phyloP scores from a whole-genome alignment of 2,888 invertebrate genomes.

The Trypoxylon attenuatum region DNA sequence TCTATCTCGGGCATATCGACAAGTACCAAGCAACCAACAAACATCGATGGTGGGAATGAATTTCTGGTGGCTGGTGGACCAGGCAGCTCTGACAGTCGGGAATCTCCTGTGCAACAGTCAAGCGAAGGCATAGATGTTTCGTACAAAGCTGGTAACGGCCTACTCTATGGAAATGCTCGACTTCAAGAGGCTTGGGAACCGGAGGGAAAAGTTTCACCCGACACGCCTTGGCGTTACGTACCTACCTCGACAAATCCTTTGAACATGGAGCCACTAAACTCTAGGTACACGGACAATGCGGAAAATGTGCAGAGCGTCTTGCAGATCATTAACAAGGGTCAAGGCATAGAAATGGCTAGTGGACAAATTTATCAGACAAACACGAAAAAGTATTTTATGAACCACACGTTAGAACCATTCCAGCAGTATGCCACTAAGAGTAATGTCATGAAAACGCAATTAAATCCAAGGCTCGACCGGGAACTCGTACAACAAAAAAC shows the following conservation, averaged over 20 bases:
- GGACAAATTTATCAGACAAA: slow-evolving; percentile 67
- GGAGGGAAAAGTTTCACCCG: slow-evolving; percentile 70
- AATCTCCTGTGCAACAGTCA: slow-evolving; percentile 57
- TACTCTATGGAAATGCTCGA: slow-evolving; percentile 70
- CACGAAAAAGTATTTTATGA: slow-evolving; percentile 70
- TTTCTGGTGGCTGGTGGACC: slow-evolving; percentile 61
- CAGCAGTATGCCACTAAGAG: slow-evolving; percentile 65
- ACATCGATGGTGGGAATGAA: slow-evolving; percentile 57
- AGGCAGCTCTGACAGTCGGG: slow-evolving; percentile 61
- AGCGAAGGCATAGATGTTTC: slow-evolving; percentile 58
- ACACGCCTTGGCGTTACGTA: slow-evolving; percentile 72
- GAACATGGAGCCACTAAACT: slow-evolving; percentile 64
- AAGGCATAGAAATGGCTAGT: slow-evolving; percentile 67
- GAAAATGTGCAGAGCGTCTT: slow-evolving; percentile 68
- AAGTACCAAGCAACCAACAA: slow-evolving; percentile 43
- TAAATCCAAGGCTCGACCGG: slow-evolving; percentile 63
- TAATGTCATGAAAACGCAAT: slow-evolving; percentile 55
- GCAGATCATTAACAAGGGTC: slow-evolving; percentile 70
- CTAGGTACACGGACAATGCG: slow-evolving; percentile 56
- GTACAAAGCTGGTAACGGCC: slow-evolving; percentile 69
- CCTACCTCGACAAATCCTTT: slow-evolving; percentile 64
- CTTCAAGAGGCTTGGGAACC: slow-evolving; percentile 73
- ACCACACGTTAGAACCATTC: slow-evolving; percentile 66
- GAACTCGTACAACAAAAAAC: slow-evolving; percentile 66
- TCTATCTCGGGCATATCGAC: slow-evolving; percentile 50